Evolutionary conservation across 2,888 invertebrate genomes (phyloP), one percentile per base, ranked within the genome.

Genomic region (Lasioglossum figueresi): DNA sequence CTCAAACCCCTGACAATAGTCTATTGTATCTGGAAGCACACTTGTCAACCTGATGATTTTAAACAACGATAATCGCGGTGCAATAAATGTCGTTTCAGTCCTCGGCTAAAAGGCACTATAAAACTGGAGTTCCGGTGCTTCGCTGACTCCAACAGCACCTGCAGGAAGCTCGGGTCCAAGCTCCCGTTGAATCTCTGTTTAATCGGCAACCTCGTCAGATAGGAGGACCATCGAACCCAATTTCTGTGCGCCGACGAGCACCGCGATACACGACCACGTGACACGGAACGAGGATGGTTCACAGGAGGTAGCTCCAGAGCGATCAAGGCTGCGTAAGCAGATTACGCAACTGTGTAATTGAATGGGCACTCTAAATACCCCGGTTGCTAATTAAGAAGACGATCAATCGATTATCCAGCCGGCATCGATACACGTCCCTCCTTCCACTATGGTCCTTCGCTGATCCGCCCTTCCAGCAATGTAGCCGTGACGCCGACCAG

Each of bases 371-470:
- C 88, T 89, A 88, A 93, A 92, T 91, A 91, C 86, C 80, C 79
- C 73, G 75, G 82, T 81, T 79, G 85, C 89, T 91, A 92, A 93
- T 92, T 91, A 91, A 90, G 92, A 92, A 91, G 87, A 83, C 87
- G 89, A 93, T 93, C 90, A 89, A 93, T 93, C 91, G 91, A 93
- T 93, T 92, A 91, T 92, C 86, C 52, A 76, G 71, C 52, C 56
- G 56, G 82, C 74, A 88, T 87, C 88, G 87, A 89, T 89, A 88
- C 89, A 88, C 84, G 84, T 73, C 59, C 45, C 84, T 78, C 80
- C 82, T 79, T 76, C 87, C 85, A 78, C 83, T 56, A 34, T 37
- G 52, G 63, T 14, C 75, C 63, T 75, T 73, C 75, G 43, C 75
- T 83, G 82, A 85, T 88, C 84, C 83, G 82, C 84, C 83, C 84